Evolutionary conservation across 2,888 invertebrate species (phyloP).

Genomic region (Lithodes maja): DNA sequence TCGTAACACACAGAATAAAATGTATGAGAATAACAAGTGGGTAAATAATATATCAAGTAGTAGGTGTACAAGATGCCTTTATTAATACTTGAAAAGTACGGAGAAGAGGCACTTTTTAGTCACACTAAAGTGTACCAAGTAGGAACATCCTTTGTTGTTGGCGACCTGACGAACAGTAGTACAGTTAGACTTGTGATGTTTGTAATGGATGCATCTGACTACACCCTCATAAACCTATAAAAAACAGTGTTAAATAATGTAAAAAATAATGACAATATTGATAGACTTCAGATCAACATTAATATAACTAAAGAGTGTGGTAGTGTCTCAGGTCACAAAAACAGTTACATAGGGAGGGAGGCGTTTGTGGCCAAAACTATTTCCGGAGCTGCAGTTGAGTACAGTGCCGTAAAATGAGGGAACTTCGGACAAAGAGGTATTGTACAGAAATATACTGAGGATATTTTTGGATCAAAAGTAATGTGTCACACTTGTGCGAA

Average conservation of each 20-base stretch:
- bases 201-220: constrained; percentile 47
- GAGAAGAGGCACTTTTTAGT: constrained; percentile 69
- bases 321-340: constrained; percentile 63
- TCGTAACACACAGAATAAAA: too few relatives aligned
- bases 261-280: constrained; percentile 52
- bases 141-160: constrained; percentile 69
- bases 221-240: constrained; percentile 40
- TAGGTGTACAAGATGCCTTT: constrained; percentile 69
- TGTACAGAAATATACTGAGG: too few relatives aligned
- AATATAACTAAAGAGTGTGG: constrained; percentile 51
- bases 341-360: constrained; percentile 40
- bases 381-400: constrained; percentile 53
- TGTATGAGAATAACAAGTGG: not conserved
- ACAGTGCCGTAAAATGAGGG: not conserved
- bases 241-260: constrained; percentile 42
- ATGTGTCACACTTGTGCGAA: too few relatives aligned
- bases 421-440: too few relatives aligned
- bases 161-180: constrained; percentile 66
- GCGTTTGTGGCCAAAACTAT: constrained; percentile 49
- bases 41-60: constrained; percentile 12
- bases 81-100: constrained; percentile 69
- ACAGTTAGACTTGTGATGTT: constrained; percentile 65
- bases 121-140: constrained; percentile 68
- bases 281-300: constrained; percentile 47
- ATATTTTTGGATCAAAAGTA: too few relatives aligned